Percentiles rank a stretch among this genome's conserved stretches.
Conservation (phyloP, 2,888 invertebrate genomes). For the Enchytraeus crypticus region DNA sequence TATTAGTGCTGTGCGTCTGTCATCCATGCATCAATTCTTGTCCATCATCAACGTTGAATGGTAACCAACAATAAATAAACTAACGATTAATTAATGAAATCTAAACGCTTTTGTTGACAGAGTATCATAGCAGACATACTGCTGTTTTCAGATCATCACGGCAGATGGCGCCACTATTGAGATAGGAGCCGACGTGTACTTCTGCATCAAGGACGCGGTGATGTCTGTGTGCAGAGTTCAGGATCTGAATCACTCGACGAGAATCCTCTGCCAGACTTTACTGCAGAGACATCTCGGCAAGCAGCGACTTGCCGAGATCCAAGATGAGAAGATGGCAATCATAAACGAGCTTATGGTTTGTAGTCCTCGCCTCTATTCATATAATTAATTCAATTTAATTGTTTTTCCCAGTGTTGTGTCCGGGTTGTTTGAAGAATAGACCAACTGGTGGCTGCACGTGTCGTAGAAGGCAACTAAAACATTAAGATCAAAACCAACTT, state of each 20-base stretch:
- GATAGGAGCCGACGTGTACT: constrained; percentile 49
- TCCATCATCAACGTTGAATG: no score
- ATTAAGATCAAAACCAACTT: no score
- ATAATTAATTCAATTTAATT: not conserved
- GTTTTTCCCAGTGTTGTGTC: no score
- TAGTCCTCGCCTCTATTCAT: not conserved
- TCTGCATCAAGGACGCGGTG: constrained; percentile 45
- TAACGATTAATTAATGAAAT: no score
- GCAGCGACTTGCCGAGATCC: constrained; percentile 37
- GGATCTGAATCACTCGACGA: constrained; percentile 44
- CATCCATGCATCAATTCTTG: no score
- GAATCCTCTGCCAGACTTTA: constrained; percentile 46
- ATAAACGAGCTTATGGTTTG: constrained; percentile 33
- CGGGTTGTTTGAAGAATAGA: no score
- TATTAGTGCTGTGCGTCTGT: no score
- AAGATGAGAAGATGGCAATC: constrained; percentile 30
- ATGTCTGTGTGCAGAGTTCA: constrained; percentile 47
- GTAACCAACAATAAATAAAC: no score
- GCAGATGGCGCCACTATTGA: constrained; percentile 49
- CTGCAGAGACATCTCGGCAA: constrained; percentile 44
- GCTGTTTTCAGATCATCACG: constrained; percentile 49
- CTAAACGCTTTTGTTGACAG: no score
- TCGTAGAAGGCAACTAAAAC: no score
- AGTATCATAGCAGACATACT: no score
- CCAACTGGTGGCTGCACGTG: no score